Base-by-base conservation (phyloP, 2,797 vertebrate species). In the Eulemur mongoz region DNA sequence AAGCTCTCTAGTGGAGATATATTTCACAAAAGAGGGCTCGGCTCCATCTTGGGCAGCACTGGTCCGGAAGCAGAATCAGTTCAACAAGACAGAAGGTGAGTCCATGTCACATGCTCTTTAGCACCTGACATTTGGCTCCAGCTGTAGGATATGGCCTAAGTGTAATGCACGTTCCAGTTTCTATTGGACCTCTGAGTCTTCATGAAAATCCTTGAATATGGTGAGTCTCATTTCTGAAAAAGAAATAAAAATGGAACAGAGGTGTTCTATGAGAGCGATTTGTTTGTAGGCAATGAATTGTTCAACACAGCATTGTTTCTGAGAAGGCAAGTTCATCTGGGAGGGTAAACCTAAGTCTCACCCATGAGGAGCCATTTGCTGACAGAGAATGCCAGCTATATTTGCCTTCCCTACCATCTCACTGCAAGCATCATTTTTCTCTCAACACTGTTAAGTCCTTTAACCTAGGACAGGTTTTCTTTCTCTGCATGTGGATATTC, bases 1-100 rank as follows among this genome's bases (percentile, higher is more conserved):
- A 98, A 99, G 98, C 96, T 91, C 97, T 98, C 96, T 96, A 95
- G 97, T 97, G 97, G 91, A 95, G 91, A 93, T 96, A 86, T 94
- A 97, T 98, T 98, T 98, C 95, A 97, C 88, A 98, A 95, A 97
- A 97, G 95, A 97, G 96, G 97, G 95, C 87, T 98, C 89, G 96
- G 95, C 87, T 98, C 89, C 88, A 59, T 88, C 86, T 83, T 97
- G 95, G 96, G 94, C 95, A 97, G 96, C 97, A 0, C 82, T 98
- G 97, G 79, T 93, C 97, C 93, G 94, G 94, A 97, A 98, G 96
- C 95, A 98, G 96, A 95, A 93, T 96, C 94, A 70, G 89, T 95
- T 93, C 94, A 97, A 93, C 70, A 96, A 95, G 92, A 96, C 43
- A 95, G 96, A 97, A 97, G 84, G 32, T 91, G 87, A 95, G 95